Percentiles rank a stretch among this genome's conserved stretches.
phyloP scores from a whole-genome alignment of 2,113 vertebrate species.

The Epinephelus moara region DNA sequence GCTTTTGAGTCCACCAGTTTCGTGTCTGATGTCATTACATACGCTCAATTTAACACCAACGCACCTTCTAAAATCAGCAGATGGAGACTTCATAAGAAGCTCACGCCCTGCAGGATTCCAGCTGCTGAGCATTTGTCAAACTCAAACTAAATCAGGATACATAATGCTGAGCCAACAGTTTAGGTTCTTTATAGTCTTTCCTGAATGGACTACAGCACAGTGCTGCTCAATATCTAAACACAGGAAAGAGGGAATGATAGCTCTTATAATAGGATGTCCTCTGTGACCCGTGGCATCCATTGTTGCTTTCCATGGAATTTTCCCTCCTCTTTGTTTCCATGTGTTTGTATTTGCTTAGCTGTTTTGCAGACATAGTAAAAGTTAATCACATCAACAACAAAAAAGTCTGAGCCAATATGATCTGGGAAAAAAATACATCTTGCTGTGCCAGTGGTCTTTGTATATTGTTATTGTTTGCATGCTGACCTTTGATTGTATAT shows the following conservation, averaged over 20 bases:
- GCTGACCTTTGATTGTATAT: neutral
- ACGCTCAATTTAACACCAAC: neutral
- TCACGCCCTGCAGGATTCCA: neutral
- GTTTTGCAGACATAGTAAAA: neutral
- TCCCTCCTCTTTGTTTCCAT: constrained; percentile 6
- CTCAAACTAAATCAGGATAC: neutral
- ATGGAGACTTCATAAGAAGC: neutral
- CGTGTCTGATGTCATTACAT: too few species aligned
- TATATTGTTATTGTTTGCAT: too few species aligned
- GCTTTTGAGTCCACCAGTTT: too few species aligned
- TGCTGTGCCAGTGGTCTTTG: neutral
- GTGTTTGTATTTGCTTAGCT: neutral
- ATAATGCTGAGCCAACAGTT: neutral
- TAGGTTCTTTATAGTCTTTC: neutral
- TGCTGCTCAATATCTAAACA: neutral
- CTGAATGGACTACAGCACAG: neutral
- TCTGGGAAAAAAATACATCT: neutral
- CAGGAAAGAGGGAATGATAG: neutral
- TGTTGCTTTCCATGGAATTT: constrained; percentile 13
- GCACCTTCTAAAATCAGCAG: neutral
- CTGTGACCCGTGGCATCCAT: neutral
- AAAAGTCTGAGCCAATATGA: neutral
- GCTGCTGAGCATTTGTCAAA: neutral
- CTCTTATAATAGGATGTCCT: neutral
- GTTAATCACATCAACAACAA: neutral